Base-by-base conservation (phyloP, 2,888 invertebrate genomes). In the Drosophila yooni region DNA sequence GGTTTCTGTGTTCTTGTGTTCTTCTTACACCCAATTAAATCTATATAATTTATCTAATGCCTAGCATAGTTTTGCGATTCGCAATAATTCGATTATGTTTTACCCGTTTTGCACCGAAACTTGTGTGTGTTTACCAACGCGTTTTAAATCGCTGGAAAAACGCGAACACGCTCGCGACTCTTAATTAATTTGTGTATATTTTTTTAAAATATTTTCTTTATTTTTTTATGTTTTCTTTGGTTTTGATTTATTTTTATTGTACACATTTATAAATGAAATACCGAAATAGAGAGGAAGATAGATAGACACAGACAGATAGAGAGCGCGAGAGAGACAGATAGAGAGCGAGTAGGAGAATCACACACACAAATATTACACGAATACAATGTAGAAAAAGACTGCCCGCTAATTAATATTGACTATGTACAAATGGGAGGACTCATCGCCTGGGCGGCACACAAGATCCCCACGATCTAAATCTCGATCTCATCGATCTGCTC, bases 71-170 rank as follows among this genome's bases (percentile, higher is more conserved):
- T 69, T 77, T 78, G 75, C 79, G 56, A 72, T 71, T 83, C 43
- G 81, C 82, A 78, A 70, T 73, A 66, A 64, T 79, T 76, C 74
- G 81, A 78, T 85, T 80, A 75, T 82, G 73, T 70, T 57, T 79
- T 88, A 85, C 87, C 89, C 87, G 91, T 91, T 91, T 91, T 91
- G 82, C 79, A 86, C 91, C 91, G 91, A 91, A 91, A 91, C 91
- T 91, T 91, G 91, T 89, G 91, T 90, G 74, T 70, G 15, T 70
- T 54, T 75, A 40, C 29, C 31, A 31, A 58, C 61, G 58, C 64
- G 56, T 54, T 52, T 59, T 51, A 60, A 68, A 61, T 46, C 58
- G 64, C 48, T 38, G 58, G 58, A 25, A 53, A 59, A 65, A 31
- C 43, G 43, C 11, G 21, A 2, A 43, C 43, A 50, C 69, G 54